phyloP scores from a whole-genome alignment of 2,113 vertebrate genomes.

The Rissa tridactyla region DNA sequence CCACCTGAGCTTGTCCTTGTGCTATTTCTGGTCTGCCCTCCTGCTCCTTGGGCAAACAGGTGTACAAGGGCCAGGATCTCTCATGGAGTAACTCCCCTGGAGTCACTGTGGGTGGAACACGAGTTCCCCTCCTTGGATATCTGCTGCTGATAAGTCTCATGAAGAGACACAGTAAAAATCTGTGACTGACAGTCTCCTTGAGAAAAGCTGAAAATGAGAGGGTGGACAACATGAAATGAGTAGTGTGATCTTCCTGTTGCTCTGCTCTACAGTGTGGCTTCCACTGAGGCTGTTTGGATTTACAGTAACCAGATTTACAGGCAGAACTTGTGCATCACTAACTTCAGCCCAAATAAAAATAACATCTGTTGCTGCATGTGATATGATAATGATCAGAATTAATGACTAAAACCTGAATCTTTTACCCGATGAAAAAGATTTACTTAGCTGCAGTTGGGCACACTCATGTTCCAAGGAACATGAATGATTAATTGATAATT shows the following conservation, averaged over 20 bases:
- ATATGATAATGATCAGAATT: not conserved
- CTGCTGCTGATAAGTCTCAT: not conserved
- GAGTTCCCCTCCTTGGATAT: not conserved
- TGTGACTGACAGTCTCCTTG: not conserved
- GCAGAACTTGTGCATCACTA: not conserved
- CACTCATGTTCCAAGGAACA: not conserved
- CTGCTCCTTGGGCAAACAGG: not conserved
- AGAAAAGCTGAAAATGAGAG: not conserved
- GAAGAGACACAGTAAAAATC: not conserved
- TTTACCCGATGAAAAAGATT: not conserved
- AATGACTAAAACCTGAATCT: not conserved
- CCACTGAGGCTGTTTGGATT: not conserved
- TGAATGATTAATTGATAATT: not conserved
- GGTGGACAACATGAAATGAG: not conserved
- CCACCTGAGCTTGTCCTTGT: not conserved
- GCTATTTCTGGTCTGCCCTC: not conserved
- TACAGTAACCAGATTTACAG: not conserved
- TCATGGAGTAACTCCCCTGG: not conserved
- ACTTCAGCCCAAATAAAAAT: not conserved
- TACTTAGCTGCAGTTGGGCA: not conserved
- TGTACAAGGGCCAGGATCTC: not conserved
- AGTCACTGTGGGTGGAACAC: not conserved
- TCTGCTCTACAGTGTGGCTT: not conserved
- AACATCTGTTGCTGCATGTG: slow-evolving; percentile 7
- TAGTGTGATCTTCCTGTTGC: not conserved